Percentiles rank a stretch among this genome's conserved stretches.
These are phyloP conservation scores for Drosophila merina DNA, from an alignment of 2,888 invertebrate genomes.

Conservation along the genomic window DNA sequence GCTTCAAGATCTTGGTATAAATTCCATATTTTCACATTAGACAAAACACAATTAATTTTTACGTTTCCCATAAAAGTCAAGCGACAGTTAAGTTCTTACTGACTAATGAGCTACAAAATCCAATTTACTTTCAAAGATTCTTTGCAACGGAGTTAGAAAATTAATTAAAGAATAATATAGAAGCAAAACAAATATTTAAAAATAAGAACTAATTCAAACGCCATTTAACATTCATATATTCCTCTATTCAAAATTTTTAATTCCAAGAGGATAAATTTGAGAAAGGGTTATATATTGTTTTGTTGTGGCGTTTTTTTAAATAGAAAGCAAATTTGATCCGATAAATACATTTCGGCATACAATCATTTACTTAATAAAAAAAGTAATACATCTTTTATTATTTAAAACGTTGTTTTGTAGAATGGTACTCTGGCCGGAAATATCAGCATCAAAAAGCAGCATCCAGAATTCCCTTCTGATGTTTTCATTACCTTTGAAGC, in stretches of 20 bases:
- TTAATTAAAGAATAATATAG: background rate
- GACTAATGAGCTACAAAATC: conserved; percentile 1
- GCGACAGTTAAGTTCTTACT: background rate
- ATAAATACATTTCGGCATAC: too few species aligned
- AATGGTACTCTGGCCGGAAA: conserved; percentile 89
- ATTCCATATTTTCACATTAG: too few species aligned
- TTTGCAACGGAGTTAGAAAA: conserved; percentile 16
- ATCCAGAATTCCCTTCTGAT: conserved; percentile 89
- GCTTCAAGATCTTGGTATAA: too few species aligned
- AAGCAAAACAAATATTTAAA: background rate
- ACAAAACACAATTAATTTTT: background rate
- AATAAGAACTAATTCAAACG: background rate
- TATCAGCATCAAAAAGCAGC: conserved; percentile 87
- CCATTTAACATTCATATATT: background rate
- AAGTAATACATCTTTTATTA: background rate
- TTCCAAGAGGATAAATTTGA: background rate
- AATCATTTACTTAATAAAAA: too few species aligned
- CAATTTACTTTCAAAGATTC: conserved; percentile 15
- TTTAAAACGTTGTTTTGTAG: conserved; percentile 76
- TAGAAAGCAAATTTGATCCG: too few species aligned
- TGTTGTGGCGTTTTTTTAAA: background rate
- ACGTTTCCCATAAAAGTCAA: background rate
- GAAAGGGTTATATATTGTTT: background rate
- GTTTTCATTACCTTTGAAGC: conserved; percentile 86
- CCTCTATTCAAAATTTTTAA: background rate